Conservation (phyloP, 2,797 vertebrate species). For the Parauchenoglanis ngamensis region DNA sequence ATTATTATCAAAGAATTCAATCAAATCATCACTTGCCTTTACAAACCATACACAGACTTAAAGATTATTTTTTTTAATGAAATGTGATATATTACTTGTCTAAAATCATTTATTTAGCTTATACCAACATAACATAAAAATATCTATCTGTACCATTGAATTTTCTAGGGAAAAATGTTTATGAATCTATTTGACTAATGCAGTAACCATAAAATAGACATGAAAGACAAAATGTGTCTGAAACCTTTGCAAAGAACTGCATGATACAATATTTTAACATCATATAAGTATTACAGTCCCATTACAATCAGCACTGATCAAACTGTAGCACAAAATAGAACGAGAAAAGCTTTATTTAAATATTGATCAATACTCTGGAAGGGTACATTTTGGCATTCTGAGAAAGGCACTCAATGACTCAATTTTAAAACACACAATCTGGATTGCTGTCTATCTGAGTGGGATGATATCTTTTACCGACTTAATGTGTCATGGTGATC, state of each 20-base stretch:
- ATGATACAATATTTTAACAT: neutral
- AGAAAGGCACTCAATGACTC: neutral
- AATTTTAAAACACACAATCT: neutral
- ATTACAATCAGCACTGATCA: neutral
- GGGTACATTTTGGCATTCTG: neutral
- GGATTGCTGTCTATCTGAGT: neutral
- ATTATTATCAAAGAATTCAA: neutral
- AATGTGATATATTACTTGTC: neutral
- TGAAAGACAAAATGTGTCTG: neutral
- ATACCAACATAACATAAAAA: no score
- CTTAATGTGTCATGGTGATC: neutral
- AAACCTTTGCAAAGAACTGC: neutral
- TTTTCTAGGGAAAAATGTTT: no score
- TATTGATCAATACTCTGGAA: neutral
- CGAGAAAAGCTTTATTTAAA: neutral
- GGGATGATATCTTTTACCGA: neutral
- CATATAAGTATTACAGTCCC: neutral
- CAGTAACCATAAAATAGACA: neutral
- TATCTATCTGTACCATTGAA: neutral
- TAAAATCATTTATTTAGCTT: neutral
- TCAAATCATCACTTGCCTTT: neutral
- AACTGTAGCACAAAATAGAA: neutral
- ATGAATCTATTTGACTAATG: neutral
- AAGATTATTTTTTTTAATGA: neutral
- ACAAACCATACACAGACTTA: neutral